A percentile compares a stretch with the other conserved stretches of the same genome.
These are phyloP conservation scores for Hemicordylus capensis DNA, from an alignment of 2,113 vertebrate genomes.

Conservation along the genomic window DNA sequence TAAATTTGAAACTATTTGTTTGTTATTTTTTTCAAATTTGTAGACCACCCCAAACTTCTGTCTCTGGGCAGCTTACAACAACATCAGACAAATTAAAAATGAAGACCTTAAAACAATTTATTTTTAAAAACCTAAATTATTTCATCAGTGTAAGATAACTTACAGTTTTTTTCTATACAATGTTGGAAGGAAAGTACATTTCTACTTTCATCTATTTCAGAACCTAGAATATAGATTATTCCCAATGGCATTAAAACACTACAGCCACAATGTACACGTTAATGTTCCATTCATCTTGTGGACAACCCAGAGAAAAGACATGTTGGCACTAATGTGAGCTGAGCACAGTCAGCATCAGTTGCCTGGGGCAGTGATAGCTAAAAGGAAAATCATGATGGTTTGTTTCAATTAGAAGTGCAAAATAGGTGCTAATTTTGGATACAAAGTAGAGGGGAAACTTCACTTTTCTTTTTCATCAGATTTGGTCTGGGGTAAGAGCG, in stretches of 20 bases:
- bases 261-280: neutral
- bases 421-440: neutral
- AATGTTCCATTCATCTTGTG: neutral
- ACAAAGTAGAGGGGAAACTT: neutral
- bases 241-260: neutral
- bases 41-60: too few relatives aligned
- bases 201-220: neutral
- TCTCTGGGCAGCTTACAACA: too few relatives aligned
- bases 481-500: neutral
- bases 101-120: too few relatives aligned
- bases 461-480: neutral
- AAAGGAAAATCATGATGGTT: neutral
- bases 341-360: neutral
- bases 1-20: neutral
- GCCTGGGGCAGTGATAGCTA: neutral
- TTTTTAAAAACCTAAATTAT: too few relatives aligned
- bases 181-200: neutral
- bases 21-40: too few relatives aligned
- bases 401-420: neutral
- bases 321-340: neutral
- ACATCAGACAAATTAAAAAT: too few relatives aligned
- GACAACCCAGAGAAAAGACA: neutral
- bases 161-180: neutral
- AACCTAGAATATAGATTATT: neutral
- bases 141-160: neutral